Conservation (phyloP, 2,113 vertebrate species). For the Clarias gariepinus region DNA sequence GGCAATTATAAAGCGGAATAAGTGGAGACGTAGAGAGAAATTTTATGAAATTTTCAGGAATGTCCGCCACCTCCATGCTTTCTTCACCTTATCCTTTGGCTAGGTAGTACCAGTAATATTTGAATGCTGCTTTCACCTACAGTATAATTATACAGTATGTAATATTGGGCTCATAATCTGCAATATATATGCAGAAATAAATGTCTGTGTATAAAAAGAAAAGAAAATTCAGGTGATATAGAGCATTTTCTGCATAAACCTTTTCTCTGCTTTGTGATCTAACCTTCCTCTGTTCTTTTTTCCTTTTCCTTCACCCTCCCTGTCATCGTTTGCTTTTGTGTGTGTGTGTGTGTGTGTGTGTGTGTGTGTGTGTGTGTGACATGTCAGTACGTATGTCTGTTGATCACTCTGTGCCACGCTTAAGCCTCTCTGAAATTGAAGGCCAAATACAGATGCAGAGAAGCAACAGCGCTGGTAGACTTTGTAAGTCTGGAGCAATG, state of each 20-base stretch:
- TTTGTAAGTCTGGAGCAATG: constrained; percentile 84
- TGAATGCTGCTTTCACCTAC: no score
- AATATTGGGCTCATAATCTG: background rate
- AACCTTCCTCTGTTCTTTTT: constrained; percentile 52
- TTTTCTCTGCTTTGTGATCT: background rate
- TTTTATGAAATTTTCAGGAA: no score
- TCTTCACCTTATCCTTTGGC: no score
- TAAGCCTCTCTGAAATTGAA: constrained; percentile 78
- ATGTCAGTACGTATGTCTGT: constrained; percentile 80
- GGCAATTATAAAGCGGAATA: no score
- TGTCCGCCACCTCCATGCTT: no score
- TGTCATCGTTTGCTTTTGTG: constrained; percentile 26
- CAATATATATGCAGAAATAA: background rate
- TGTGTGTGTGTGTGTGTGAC: constrained; percentile 59
- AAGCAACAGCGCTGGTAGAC: constrained; percentile 93
- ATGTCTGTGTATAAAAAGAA: background rate
- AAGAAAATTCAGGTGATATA: background rate
- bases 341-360: constrained; percentile 15
- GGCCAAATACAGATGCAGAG: constrained; percentile 82
- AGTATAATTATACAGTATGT: background rate
- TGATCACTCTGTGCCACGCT: constrained; percentile 86
- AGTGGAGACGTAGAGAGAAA: no score
- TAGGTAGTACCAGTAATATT: no score
- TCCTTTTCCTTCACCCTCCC: constrained; percentile 59
- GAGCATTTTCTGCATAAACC: background rate